Evolutionary conservation across 2,888 invertebrate genomes (phyloP), one percentile per base, ranked within the genome.

Genomic region (Acholoe squamosa): DNA sequence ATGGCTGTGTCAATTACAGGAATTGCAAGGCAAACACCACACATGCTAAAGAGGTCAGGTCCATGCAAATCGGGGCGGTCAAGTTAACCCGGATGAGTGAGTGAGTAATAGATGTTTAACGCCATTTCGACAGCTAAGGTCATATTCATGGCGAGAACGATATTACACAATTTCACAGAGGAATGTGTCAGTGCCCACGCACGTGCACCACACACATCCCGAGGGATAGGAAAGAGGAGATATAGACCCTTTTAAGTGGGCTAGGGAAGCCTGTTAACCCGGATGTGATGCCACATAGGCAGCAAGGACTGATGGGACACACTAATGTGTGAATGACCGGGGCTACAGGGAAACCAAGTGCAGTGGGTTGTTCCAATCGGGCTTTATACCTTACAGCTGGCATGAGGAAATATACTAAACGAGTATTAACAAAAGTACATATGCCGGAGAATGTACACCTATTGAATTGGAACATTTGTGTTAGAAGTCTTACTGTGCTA

Each of bases 391-490:
- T n/a, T 19, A 61, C n/a, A 3, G 61, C 61, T n/a, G 22, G n/a
- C 14, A 12, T 3, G 16, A 61, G 61, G 61, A 25, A 3, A 25
- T n/a, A 5, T 61, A 25, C n/a, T n/a, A n/a, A n/a, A n/a, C n/a
- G 5, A 61, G 76, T 76, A 31, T 25, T 76, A 28, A 28, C 31
- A 76, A 76, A 25, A 80, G 80, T 80, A 80, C 80, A 80, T 80
- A 34, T 80, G 80, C 80, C n/a, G 80, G 80, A 80, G 80, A 80
- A 80, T 80, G 80, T 80, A 80, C 80, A 80, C 5, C 19, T 76
- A 61, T 3, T 19, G 19, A 3, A 61, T 61, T 43, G 43, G 5
- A 43, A 10, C 43, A 7, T 43, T 7, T 43, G 43, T 43, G 43
- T 43, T 43, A 43, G 43, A 43, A 43, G 43, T 43, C 43, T 43